Percentiles rank a stretch among this genome's conserved stretches.
These are phyloP conservation scores for Pecten maximus DNA, from an alignment of 2,888 invertebrate genomes.

Conservation along the genomic window DNA sequence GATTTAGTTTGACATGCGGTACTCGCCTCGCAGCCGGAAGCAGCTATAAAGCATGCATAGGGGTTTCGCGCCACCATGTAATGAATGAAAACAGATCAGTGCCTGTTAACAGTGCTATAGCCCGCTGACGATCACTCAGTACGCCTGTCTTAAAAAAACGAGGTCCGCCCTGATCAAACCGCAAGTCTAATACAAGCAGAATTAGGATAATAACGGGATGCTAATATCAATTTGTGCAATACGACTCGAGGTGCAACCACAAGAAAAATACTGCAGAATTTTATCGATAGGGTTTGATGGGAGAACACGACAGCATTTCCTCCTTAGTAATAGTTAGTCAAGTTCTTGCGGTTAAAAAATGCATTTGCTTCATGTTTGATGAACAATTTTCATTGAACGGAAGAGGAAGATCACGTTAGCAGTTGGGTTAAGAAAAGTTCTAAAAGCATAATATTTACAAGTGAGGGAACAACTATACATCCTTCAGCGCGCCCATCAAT, in stretches of 20 bases:
- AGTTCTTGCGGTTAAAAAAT: constrained; percentile 33
- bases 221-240: constrained; percentile 30
- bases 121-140: constrained; percentile 15
- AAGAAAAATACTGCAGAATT: background rate
- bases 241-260: constrained; percentile 24
- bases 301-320: background rate
- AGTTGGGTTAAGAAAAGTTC: background rate
- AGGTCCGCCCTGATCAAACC: constrained; percentile 24
- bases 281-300: background rate
- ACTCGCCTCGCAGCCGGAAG: constrained; percentile 24
- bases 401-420: constrained; percentile 14
- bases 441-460: constrained; percentile 30
- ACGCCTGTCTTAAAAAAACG: background rate
- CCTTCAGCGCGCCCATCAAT: background rate
- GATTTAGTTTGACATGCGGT: constrained; percentile 35
- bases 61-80: constrained; percentile 17
- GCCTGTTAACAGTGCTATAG: constrained; percentile 3
- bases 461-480: background rate
- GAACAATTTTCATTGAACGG: constrained; percentile 7
- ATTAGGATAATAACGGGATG: background rate
- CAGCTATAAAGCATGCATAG: constrained; percentile 3
- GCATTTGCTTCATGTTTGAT: background rate
- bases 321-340: background rate
- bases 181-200: constrained; percentile 20
- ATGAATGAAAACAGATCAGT: constrained; percentile 24